Base-by-base conservation (phyloP, 2,888 invertebrate genomes). In the Plagodis pulveraria region DNA sequence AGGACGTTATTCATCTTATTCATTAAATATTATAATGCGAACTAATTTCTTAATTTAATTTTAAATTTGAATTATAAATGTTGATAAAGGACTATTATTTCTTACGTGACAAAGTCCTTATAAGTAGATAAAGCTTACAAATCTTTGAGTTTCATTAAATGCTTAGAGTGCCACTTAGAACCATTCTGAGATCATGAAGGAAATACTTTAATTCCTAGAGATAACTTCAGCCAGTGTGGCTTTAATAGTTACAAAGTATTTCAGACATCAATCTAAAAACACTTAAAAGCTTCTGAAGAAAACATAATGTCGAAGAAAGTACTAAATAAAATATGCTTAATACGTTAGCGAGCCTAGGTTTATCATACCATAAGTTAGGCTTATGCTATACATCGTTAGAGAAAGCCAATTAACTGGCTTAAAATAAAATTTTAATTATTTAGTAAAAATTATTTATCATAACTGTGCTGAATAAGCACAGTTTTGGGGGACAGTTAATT, bases 211-310 rank as follows among this genome's bases (percentile, higher is more conserved):
- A 69, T 64, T 63, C 59, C 22, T 22, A 40, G 5, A 8, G 10
- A 67, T 62, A n/a, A 7, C 56, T 57, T 22, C 50, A 57, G 55
- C 57, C 53, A 47, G 52, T 12, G 50, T 63, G 36, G 50, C 62
- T 56, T 65, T 60, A 58, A 43, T 62, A 40, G 5, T 40, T 5
- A 58, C 59, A 7, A 60, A 72, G 67, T 76, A 76, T 78, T 81
- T 86, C 79, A 75, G 71, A 76, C 79, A 84, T 80, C 66, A 77
- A 86, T 84, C 86, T 79, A 70, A 78, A 84, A 86, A 82, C 75
- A 82, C 78, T 85, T 82, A 58, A 83, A 84, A 83, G 81, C 70
- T 67, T 74, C 82, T 81, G 84, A 86, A 86, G 86, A 86, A 83
- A 77, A 82, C 83, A 48, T 44, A 69, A 81, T 73, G 77, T 80